phyloP scores from a whole-genome alignment of 2,797 vertebrate genomes.

The Scarus forsteni region DNA sequence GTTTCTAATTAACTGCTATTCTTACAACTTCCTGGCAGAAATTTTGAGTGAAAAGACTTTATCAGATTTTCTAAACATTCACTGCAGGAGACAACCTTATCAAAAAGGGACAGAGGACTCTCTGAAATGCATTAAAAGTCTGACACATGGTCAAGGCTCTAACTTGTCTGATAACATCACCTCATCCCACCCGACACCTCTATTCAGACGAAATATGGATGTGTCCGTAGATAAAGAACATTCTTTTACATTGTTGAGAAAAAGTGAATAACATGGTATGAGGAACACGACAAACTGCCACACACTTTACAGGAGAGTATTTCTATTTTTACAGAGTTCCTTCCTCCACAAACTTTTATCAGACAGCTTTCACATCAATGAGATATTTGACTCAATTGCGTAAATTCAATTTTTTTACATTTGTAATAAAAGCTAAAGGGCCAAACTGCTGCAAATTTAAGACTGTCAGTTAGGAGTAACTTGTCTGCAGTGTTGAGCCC shows the following conservation, averaged over 20 bases:
- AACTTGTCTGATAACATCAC: slow-evolving; percentile 43
- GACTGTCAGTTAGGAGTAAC: too few species aligned
- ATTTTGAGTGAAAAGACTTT: slow-evolving; percentile 5
- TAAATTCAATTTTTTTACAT: too few species aligned
- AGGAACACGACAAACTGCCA: slow-evolving; percentile 15
- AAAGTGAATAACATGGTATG: not conserved
- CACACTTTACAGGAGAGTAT: too few species aligned
- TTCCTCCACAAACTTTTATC: not conserved
- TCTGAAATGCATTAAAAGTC: slow-evolving; percentile 30
- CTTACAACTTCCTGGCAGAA: not conserved
- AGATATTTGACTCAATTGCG: too few species aligned
- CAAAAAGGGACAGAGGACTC: slow-evolving; percentile 16
- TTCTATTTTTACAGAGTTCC: not conserved
- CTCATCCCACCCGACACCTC: not conserved
- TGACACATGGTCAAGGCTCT: slow-evolving; percentile 6
- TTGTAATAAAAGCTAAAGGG: too few species aligned
- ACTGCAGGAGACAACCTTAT: slow-evolving; percentile 15
- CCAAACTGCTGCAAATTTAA: too few species aligned
- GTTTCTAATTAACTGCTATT: not conserved
- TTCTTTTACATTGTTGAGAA: slow-evolving; percentile 6
- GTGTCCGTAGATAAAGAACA: slow-evolving; percentile 5
- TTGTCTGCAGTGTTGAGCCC: too few species aligned
- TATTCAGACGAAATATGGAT: slow-evolving; percentile 28
- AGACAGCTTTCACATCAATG: not conserved
- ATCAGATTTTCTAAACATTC: slow-evolving; percentile 6